Evolutionary conservation across 1,140 invertebrate genomes (phyloP), one percentile per base, ranked within the genome.

Genomic region (Drosophila mayri): DNA sequence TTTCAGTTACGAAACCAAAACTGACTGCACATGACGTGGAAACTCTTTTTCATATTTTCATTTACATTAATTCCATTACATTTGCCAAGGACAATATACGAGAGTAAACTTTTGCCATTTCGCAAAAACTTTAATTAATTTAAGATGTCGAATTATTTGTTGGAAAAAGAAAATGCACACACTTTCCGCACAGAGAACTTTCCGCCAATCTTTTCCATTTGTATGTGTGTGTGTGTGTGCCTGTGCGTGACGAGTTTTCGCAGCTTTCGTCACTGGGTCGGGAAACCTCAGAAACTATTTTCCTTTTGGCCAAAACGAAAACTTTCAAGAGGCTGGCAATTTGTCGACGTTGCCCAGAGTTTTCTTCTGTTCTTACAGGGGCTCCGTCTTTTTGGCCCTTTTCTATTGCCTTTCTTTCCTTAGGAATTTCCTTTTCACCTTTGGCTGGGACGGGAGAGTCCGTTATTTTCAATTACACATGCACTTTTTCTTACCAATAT

Each of bases 41-140:
- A 64, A 49, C 10, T 35, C 30, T 4, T 30, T 41, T 32, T n/a
- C 41, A 65, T 49, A 28, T 64, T 32, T 47, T 25, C 61, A 43
- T 60, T 66, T 30, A 16, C 28, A 37, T 64, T 35, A 46, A 50
- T 68, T 68, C 9, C 20, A 38, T 30, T 52, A 20, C 28, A 66
- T 66, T 65, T 65, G 28, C 20, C 20, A 4, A 14, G 37, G 46
- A 43, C 60, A 37, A 49, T 50, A 35, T 41, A 20, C 18, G 22
- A 11, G 18, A 30, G 47, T 40, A 32, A 47, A 44, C 65, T 63
- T 70, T 54, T 32, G 37, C 30, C 62, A 54, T 43, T 70, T 38
- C 30, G 38, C n/a, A 55, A 65, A 65, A 70, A 70, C 66, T 70
- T 70, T 70, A 70, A 70, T 70, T 70, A 54, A 70, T 68, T 70